Evolutionary conservation across 2,113 vertebrate genomes (phyloP).

Genomic region (Leptodactylus fuscus): DNA sequence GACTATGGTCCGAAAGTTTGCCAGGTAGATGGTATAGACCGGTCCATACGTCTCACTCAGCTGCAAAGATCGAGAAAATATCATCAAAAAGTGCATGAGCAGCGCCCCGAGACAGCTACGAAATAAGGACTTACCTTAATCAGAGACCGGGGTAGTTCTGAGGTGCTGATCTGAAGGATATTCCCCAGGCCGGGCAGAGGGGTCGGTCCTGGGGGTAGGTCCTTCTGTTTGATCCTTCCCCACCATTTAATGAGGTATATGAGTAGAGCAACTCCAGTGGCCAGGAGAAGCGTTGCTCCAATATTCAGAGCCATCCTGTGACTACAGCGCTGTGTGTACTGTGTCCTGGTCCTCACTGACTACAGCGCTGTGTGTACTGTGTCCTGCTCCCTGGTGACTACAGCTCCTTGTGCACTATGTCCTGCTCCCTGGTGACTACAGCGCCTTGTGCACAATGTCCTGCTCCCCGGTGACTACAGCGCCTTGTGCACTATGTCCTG

Average conservation of each 20-base stretch:
- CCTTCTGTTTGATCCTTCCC: background rate
- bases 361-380: too few relatives aligned
- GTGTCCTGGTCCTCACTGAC: too few relatives aligned
- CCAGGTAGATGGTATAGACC: background rate
- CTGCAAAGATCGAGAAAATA: background rate
- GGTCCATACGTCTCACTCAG: conserved; percentile 3
- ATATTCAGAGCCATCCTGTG: background rate
- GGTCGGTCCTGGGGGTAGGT: background rate
- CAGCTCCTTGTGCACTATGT: too few relatives aligned
- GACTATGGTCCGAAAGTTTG: background rate
- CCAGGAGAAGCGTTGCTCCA: background rate
- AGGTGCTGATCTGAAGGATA: background rate
- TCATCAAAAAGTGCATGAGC: too few relatives aligned
- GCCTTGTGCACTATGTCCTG: too few relatives aligned
- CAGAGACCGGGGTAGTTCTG: background rate
- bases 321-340: background rate
- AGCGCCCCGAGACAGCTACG: too few relatives aligned
- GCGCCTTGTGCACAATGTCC: too few relatives aligned
- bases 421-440: too few relatives aligned
- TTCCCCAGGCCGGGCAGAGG: background rate
- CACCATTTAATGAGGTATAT: conserved; percentile 28
- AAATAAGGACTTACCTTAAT: background rate
- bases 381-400: too few relatives aligned
- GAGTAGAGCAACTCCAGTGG: background rate
- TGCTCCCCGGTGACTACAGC: too few relatives aligned